Evolutionary conservation across 2,888 invertebrate species (phyloP), one percentile per base, ranked within the genome.

Genomic region (Oscheius sp.): DNA sequence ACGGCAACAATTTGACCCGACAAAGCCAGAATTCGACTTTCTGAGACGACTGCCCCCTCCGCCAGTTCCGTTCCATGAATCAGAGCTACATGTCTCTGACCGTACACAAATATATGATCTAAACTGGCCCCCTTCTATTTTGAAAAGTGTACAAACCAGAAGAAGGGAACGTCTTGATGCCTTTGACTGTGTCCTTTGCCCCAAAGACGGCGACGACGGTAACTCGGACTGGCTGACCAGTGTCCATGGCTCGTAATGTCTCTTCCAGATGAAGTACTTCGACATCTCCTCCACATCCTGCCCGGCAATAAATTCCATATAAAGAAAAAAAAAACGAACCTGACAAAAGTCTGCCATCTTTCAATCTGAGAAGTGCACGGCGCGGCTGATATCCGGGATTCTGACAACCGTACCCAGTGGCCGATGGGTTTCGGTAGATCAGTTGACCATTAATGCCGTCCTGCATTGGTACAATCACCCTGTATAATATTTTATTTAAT

Each of bases 231-330:
- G 78, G 78, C 6, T 76, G 61, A 6, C 81, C 78, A 1, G 81
- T 81, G 61, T 78, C 72, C 73, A 78, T 78, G n/a, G 81, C 79
- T 59, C 77, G 49, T 53, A 76, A 70, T n/a, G 77, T 69, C 69
- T 81, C 81, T 2, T 73, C 59, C 7, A 76, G 41, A 45, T 79
- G 78, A 23, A 79, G 72, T 23, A 81, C 77, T 72, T 81, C 81
- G 23, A 81, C 69, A 70, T 81, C 77, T 2, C 81, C 81, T n/a
- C 81, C 81, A 59, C 81, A 77, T 0, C 81, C 80, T 80, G 27
- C 12, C 18, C 13, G 12, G 35, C 12, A 9, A 35, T 35, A 35
- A 35, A 35, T 35, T 35, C 35, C 3, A 35, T 35, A n/a, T n/a
- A n/a, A n/a, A n/a, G n/a, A 9, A 6, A 2, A 18, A 1, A 43